Conservation (phyloP, 2,113 vertebrate species). For the Microtus pennsylvanicus region DNA sequence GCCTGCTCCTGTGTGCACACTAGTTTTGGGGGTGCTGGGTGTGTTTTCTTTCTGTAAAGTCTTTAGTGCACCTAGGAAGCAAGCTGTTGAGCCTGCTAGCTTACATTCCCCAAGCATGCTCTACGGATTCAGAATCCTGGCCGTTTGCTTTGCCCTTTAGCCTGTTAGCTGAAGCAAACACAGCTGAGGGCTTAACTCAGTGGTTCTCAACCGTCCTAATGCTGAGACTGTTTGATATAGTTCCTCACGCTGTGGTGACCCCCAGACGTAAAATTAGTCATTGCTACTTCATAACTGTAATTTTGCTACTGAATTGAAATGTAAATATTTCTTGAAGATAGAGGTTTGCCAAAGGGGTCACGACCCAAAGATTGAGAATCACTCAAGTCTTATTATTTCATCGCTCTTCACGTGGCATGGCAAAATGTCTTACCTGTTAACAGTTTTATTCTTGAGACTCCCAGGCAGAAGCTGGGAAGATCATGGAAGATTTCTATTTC, state of each 20-base stretch:
- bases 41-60: background rate
- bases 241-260: background rate
- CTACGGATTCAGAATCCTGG: background rate
- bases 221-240: background rate
- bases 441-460: background rate
- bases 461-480: background rate
- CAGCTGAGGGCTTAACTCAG: background rate
- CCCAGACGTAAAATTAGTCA: background rate
- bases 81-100: accelerated
- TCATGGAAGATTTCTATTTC: background rate
- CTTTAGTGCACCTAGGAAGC: background rate
- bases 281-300: background rate
- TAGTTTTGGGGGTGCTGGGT: background rate
- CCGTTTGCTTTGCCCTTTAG: background rate
- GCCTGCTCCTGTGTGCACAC: background rate
- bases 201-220: background rate
- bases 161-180: background rate
- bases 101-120: background rate
- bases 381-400: background rate
- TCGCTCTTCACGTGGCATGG: background rate
- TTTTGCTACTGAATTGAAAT: background rate
- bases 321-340: background rate
- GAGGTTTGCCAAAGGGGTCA: background rate
- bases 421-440: background rate
- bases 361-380: background rate